Evolutionary conservation across 1,140 invertebrate genomes (phyloP).

Genomic region (Drosophila arizonae): DNA sequence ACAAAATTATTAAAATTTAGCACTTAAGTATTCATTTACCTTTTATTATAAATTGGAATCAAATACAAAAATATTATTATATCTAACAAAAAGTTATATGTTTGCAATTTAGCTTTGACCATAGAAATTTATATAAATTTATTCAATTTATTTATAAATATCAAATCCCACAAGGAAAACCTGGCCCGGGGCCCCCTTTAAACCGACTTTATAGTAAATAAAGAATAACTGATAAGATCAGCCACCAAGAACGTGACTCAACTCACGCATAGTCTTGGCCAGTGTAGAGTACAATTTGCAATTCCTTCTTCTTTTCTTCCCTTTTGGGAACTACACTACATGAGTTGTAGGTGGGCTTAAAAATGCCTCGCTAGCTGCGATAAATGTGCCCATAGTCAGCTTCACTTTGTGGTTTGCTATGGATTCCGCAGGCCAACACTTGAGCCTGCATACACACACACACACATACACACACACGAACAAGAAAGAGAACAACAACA

Average conservation of each 20-base stretch:
- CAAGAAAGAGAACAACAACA: conserved; percentile 35
- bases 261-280: conserved; percentile 24
- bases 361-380: conserved; percentile 70
- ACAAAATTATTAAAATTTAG: no score
- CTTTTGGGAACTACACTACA: conserved; percentile 29
- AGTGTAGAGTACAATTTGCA: conserved; percentile 37
- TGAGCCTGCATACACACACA: conserved; percentile 16
- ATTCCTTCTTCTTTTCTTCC: conserved; percentile 16
- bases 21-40: no score
- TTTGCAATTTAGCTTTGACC: no score
- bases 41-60: no score
- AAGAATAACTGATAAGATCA: no score
- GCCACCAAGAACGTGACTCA: neutral
- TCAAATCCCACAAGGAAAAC: no score
- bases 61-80: no score
- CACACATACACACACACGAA: conserved; percentile 16
- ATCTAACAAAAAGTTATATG: no score
- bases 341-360: conserved; percentile 65
- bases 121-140: no score
- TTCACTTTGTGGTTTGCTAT: conserved; percentile 64
- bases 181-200: no score
- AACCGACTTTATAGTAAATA: no score
- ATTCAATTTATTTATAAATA: no score
- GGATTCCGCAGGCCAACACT: conserved; percentile 42
- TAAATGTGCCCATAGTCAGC: conserved; percentile 70